A percentile compares a stretch with the other conserved stretches of the same genome.
Conservation (phyloP, 2,797 vertebrate species). For the Choloepus didactylus region DNA sequence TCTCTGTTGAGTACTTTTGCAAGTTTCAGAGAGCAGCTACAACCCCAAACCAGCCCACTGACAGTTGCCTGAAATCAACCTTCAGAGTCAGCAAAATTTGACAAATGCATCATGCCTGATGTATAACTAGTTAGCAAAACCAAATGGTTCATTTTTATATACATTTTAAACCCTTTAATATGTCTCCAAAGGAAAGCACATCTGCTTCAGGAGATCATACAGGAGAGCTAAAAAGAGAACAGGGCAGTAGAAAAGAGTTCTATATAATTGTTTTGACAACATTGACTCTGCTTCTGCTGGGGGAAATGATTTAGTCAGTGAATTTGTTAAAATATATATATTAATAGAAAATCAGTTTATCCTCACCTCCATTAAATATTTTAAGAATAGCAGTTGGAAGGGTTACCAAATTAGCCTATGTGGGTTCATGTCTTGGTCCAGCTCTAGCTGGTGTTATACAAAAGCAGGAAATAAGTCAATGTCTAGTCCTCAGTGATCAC, state of each 20-base stretch:
- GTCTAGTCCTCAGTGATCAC: neutral
- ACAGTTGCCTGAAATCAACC: neutral
- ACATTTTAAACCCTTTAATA: constrained; percentile 25
- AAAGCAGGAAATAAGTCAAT: neutral
- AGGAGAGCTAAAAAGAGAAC: constrained; percentile 14
- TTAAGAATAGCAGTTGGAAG: neutral
- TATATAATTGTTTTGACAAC: constrained; percentile 49
- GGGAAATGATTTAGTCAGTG: neutral
- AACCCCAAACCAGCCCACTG: neutral
- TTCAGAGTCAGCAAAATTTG: constrained; percentile 43
- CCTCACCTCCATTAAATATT: neutral
- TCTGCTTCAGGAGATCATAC: constrained; percentile 26
- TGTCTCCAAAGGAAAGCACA: constrained; percentile 20
- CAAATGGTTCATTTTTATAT: constrained; percentile 20
- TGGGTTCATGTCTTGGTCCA: neutral
- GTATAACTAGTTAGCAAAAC: constrained; percentile 38
- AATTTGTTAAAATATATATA: neutral
- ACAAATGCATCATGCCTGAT: neutral
- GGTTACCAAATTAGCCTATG: neutral
- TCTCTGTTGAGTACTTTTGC: neutral
- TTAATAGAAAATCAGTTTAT: constrained; percentile 51
- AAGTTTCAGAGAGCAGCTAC: neutral
- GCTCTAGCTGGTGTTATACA: neutral
- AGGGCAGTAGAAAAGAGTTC: neutral
- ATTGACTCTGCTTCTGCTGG: constrained; percentile 2